These are phyloP conservation scores for Ips nitidus DNA, from an alignment of 1,140 invertebrate genomes.

Conservation along the genomic window DNA sequence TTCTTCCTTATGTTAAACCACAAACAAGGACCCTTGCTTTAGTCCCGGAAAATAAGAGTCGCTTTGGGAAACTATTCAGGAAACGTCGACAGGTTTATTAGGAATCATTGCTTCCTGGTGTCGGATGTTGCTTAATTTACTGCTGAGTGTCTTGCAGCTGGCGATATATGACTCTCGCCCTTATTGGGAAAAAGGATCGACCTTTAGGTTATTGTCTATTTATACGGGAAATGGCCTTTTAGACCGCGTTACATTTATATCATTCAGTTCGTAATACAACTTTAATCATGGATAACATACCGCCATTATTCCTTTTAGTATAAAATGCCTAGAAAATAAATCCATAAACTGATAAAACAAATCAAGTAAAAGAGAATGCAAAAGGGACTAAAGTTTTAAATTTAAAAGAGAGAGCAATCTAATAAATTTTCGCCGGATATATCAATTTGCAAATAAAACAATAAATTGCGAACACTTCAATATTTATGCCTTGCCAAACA, in stretches of 20 bases:
- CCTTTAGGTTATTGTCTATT: too few species aligned
- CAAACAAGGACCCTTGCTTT: slow-evolving; percentile 11
- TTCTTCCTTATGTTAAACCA: slow-evolving; percentile 6
- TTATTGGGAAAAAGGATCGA: too few species aligned
- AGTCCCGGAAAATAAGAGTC: slow-evolving; percentile 19
- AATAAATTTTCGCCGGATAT: slow-evolving; percentile 15
- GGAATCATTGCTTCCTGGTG: slow-evolving; percentile 29
- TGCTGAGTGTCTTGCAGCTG: slow-evolving; percentile 9
- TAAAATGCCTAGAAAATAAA: too few species aligned
- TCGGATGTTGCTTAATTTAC: slow-evolving; percentile 14
- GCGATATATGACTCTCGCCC: neutral
- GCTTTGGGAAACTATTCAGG: slow-evolving; percentile 19
- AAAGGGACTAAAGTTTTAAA: neutral
- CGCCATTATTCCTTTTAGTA: too few species aligned
- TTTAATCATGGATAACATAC: too few species aligned
- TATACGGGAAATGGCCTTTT: too few species aligned
- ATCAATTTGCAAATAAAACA: slow-evolving; percentile 25
- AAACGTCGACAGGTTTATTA: slow-evolving; percentile 28
- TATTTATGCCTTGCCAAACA: slow-evolving; percentile 22
- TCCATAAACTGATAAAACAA: neutral
- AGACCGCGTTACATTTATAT: too few species aligned
- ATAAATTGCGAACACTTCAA: slow-evolving; percentile 26
- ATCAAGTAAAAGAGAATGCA: slow-evolving; percentile 2
- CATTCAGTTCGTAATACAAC: too few species aligned
- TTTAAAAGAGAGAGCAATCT: slow-evolving; percentile 2